Base-by-base conservation (phyloP, 2,113 vertebrate genomes). In the Stigmatopora argus region DNA sequence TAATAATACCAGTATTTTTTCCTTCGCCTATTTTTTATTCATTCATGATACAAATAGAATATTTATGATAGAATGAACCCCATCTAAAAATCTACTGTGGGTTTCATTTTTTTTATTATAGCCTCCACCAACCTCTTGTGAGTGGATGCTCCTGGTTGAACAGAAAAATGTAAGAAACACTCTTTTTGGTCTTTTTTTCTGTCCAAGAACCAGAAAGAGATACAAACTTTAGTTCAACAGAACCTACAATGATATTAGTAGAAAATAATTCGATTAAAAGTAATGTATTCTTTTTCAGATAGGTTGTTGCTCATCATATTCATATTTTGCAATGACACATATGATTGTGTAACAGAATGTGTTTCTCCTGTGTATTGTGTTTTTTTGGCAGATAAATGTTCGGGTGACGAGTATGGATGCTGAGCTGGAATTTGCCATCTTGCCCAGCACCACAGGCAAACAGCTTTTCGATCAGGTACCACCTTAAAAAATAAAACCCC, bases 381-480 rank as follows among this genome's bases (percentile, higher is more conserved):
- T 75, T 41, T 53, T 76, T 70, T 75, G 74, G 23, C 85, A 98
- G 96, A 95, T 97, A 81, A 97, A 93, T 71, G 95, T 98, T 57
- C 92, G 95, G 66, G 94, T 98, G 71, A 98, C 95, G 70, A 97
- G 94, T 62, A 98, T 98, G 96, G 95, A 98, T 56, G 96, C 96
- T 73, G 96, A 98, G 90, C 90, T 98, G 92, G 95, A 97, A 85
- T 98, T 98, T 90, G 96, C 96, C 72, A 98, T 98, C 84, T 94
- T 97, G 89, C 94, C 94, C 82, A 98, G 94, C 85, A 98, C 96
- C 17, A 97, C 95, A 0, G 96, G 96, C 76, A 98, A 97, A 78
- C 95, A 98, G 71, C 93, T 98, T 49, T 98, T 98, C 70, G 96
- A 98, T 88, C 96, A 98, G 92, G 96, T 97, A 84, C 51, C 23